Percentiles rank a stretch among this genome's conserved stretches.
These are phyloP conservation scores for Dicyrtoma fusca DNA, from an alignment of 2,888 invertebrate genomes.

Conservation along the genomic window DNA sequence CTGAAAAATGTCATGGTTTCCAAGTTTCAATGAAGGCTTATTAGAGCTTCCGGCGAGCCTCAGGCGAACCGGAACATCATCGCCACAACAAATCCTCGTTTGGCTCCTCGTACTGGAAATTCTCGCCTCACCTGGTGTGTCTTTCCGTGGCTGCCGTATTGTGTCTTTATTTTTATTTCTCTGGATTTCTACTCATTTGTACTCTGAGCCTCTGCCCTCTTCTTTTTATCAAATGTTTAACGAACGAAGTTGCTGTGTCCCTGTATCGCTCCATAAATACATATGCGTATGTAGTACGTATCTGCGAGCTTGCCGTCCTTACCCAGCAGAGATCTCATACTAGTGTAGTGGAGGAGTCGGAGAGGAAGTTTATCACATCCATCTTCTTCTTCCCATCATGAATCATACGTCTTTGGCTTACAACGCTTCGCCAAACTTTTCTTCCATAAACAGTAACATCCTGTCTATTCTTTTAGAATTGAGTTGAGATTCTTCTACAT, in stretches of 20 bases:
- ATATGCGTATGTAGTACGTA: too few relatives aligned
- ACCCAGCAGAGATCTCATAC: too few relatives aligned
- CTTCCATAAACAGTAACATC: conserved; percentile 19
- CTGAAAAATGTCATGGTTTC: conserved; percentile 25
- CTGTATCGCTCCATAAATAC: too few relatives aligned
- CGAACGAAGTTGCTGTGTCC: too few relatives aligned
- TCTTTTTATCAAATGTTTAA: too few relatives aligned
- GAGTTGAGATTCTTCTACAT: conserved; percentile 15
- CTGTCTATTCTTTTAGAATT: background rate
- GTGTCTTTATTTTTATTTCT: too few relatives aligned
- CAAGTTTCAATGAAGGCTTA: conserved; percentile 22
- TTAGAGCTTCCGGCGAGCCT: conserved; percentile 28
- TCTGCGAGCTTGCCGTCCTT: too few relatives aligned
- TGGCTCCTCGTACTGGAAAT: conserved; percentile 16
- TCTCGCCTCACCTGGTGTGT: conserved; percentile 23
- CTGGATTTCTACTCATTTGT: too few relatives aligned
- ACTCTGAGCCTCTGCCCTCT: too few relatives aligned
- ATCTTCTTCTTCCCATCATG: conserved; percentile 28
- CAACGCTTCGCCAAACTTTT: conserved; percentile 29
- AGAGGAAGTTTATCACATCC: conserved; percentile 30
- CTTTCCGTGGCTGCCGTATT: too few relatives aligned
- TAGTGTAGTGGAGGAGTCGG: too few relatives aligned
- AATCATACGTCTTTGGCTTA: conserved; percentile 21
- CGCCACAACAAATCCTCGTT: background rate
- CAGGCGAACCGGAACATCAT: conserved; percentile 28